These are phyloP conservation scores for Gymnogyps californianus DNA, from an alignment of 2,113 vertebrate genomes.

Conservation along the genomic window DNA sequence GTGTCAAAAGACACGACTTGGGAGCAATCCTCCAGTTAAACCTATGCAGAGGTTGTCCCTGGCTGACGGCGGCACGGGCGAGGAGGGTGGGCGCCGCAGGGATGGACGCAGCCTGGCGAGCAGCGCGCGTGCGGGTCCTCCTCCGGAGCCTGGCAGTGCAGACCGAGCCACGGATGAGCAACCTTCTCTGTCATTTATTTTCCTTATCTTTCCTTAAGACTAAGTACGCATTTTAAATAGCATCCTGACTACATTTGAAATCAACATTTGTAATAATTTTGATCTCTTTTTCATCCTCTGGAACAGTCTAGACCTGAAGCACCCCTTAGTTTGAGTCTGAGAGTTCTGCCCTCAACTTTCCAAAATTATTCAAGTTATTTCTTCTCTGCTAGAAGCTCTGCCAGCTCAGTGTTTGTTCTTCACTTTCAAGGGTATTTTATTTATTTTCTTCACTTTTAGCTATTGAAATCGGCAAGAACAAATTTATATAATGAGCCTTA, in stretches of 20 bases:
- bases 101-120: accelerated
- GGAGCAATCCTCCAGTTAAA: no score
- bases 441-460: conserved; percentile 70
- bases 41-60: background rate
- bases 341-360: background rate
- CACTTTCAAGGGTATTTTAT: conserved; percentile 47
- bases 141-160: background rate
- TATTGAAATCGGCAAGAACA: conserved; percentile 54
- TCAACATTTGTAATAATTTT: conserved; percentile 32
- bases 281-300: conserved; percentile 12
- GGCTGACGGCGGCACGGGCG: accelerated
- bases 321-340: conserved; percentile 1
- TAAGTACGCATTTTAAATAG: background rate
- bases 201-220: background rate
- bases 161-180: background rate
- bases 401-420: conserved; percentile 59
- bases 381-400: conserved; percentile 45
- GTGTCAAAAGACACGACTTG: accelerated
- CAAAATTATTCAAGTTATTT: conserved; percentile 45
- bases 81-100: background rate
- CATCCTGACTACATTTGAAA: background rate
- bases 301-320: conserved; percentile 20
- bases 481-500: conserved; percentile 64
- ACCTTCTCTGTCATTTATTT: background rate
- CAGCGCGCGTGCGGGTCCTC: accelerated